Evolutionary conservation across 2,113 vertebrate species (phyloP).

Genomic region (Hippocampus zosterae): DNA sequence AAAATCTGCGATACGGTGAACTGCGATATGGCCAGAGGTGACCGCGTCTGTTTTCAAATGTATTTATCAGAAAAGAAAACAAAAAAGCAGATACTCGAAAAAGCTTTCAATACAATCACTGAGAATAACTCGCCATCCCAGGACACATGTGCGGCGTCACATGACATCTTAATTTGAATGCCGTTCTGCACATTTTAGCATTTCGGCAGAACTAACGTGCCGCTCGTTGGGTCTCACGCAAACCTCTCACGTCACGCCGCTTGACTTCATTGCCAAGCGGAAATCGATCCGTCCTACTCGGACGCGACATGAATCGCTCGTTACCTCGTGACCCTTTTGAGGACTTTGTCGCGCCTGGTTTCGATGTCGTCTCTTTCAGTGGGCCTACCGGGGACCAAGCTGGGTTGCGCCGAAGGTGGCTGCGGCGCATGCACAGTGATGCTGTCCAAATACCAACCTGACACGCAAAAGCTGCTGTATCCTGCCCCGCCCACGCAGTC

Average conservation of each 20-base stretch:
- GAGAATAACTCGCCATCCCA: background rate
- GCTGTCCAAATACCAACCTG: constrained; percentile 80
- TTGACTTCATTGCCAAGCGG: background rate
- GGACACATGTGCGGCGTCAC: background rate
- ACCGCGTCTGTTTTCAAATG: too few species aligned
- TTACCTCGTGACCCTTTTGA: background rate
- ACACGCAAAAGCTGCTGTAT: constrained; percentile 82
- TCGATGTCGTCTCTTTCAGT: constrained; percentile 65
- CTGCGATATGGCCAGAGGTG: too few species aligned
- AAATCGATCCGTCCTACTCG: background rate
- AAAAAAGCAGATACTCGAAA: too few species aligned
- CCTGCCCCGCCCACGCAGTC: constrained; percentile 59
- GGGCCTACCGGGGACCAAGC: constrained; percentile 86
- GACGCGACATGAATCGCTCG: background rate
- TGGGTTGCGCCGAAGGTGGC: constrained; percentile 91
- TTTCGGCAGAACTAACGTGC: background rate
- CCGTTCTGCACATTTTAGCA: background rate
- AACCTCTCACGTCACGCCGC: background rate
- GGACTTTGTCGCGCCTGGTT: background rate
- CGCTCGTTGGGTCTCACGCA: background rate
- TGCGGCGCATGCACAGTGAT: constrained; percentile 95
- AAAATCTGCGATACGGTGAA: too few species aligned
- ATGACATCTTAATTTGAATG: background rate
- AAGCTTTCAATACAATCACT: too few species aligned
- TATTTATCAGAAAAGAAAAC: background rate